Conservation (phyloP, 2,797 vertebrate genomes). For the Dromococcyx pavoninus region DNA sequence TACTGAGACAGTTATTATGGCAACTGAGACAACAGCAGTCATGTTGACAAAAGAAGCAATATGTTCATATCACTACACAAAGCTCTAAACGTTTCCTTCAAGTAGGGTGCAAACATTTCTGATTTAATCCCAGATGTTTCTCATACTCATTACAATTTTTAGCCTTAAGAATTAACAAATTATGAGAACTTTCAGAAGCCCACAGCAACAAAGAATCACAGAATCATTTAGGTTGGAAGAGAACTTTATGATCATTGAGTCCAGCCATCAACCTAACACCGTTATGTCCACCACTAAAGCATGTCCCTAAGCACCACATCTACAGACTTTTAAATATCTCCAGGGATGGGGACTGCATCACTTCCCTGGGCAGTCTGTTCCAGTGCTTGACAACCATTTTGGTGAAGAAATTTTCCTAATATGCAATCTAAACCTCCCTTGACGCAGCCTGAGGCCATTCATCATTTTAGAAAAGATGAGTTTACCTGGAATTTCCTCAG, state of each 20-base stretch:
- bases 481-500: not conserved
- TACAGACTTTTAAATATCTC: too few relatives aligned
- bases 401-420: too few relatives aligned
- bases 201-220: not conserved
- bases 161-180: not conserved
- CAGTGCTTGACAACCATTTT: too few relatives aligned
- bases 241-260: too few relatives aligned
- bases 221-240: too few relatives aligned
- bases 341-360: too few relatives aligned
- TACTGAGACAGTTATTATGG: not conserved
- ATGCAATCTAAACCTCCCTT: too few relatives aligned
- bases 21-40: slow-evolving; percentile 6
- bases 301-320: too few relatives aligned
- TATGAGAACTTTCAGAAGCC: not conserved
- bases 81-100: not conserved
- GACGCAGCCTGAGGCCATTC: not conserved
- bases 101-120: not conserved
- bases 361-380: too few relatives aligned
- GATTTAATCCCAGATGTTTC: not conserved
- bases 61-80: not conserved
- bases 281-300: too few relatives aligned
- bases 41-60: slow-evolving; percentile 18
- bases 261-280: too few relatives aligned
- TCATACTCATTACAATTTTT: not conserved
- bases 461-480: not conserved